Conservation (phyloP, 2,797 vertebrate species). For the Coranthus polyacanthus region DNA sequence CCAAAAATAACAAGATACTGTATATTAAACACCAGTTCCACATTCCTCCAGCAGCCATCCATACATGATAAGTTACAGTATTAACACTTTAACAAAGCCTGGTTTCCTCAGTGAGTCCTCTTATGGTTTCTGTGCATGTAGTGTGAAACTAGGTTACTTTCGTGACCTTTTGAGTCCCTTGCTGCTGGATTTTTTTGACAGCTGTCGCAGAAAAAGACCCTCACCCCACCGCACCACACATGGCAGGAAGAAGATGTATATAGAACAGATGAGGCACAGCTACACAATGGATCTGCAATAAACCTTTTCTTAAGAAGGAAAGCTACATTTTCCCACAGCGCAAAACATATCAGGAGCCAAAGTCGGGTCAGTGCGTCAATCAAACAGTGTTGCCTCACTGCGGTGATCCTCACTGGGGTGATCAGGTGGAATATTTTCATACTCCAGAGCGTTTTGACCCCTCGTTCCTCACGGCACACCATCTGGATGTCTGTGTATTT, state of each 20-base stretch:
- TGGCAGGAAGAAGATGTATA: slow-evolving; percentile 17
- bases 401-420: slow-evolving; percentile 21
- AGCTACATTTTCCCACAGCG: slow-evolving; percentile 4
- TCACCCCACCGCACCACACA: slow-evolving; percentile 9
- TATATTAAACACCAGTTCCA: too few relatives aligned
- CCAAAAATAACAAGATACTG: too few relatives aligned
- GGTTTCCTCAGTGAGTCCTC: too few relatives aligned
- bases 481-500: slow-evolving; percentile 59
- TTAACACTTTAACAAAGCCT: too few relatives aligned
- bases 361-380: slow-evolving; percentile 26
- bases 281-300: slow-evolving; percentile 7
- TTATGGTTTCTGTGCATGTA: slow-evolving; percentile 3
- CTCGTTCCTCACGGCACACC: slow-evolving; percentile 8
- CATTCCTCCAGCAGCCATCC: too few relatives aligned
- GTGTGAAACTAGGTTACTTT: slow-evolving; percentile 5
- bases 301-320: slow-evolving; percentile 8
- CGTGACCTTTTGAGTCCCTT: slow-evolving; percentile 1
- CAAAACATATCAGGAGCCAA: slow-evolving; percentile 27
- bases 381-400: slow-evolving; percentile 1
- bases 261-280: slow-evolving; percentile 31
- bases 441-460: slow-evolving; percentile 30
- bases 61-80: too few relatives aligned
- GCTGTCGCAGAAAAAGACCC: slow-evolving; percentile 16
- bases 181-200: slow-evolving; percentile 13
- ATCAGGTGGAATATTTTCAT: slow-evolving; percentile 48